Base-by-base conservation (phyloP, 1,140 invertebrate genomes). In the Coelopa frigida region DNA sequence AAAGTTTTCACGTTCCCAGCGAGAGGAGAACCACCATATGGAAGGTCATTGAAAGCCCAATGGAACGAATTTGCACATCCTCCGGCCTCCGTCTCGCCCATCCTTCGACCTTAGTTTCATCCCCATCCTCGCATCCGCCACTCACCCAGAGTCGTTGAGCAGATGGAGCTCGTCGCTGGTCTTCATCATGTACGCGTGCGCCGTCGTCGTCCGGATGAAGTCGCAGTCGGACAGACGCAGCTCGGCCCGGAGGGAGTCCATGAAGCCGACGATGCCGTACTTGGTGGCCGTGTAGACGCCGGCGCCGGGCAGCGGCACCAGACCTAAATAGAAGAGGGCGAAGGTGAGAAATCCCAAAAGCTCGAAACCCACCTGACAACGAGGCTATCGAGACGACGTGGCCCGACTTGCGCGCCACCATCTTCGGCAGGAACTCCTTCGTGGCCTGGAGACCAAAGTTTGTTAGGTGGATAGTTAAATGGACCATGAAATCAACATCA, bases 251-350 rank as follows among this genome's bases (percentile, higher is more conserved):
- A 69, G 49, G 1, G 61, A 48, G 2, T 59, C 61, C 61, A 68
- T 69, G 21, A 69, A 68, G 11, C 66, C 66, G 48, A 61, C 48
- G 35, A 68, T 64, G 11, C 62, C 66, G 36, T 66, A 67, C 42
- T 69, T 69, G 6, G 66, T 67, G 24, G 66, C 57, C 5, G 62
- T 61, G 44, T 69, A 69, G 36, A 65, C 61, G 4, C 66, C 65
- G n/a, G 65, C 62, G 23, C 57, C 60, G 1, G 59, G 59, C 43
- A 68, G 36, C 0, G 66, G 51, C 2, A 63, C 50, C 4, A 68
- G 21, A 21, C 61, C 63, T 67, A 36, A 36, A 36, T 10, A 36
- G 15, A 36, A 36, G 7, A 36, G 33, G 15, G 7, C 18, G 7
- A 10, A 8, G n/a, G 27, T 29, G 8, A 29, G 8, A 29, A 29